Percentiles rank a stretch among this genome's conserved stretches.
Evolutionary conservation across 2,113 vertebrate species (phyloP).

Genomic region (Lagopus muta): DNA sequence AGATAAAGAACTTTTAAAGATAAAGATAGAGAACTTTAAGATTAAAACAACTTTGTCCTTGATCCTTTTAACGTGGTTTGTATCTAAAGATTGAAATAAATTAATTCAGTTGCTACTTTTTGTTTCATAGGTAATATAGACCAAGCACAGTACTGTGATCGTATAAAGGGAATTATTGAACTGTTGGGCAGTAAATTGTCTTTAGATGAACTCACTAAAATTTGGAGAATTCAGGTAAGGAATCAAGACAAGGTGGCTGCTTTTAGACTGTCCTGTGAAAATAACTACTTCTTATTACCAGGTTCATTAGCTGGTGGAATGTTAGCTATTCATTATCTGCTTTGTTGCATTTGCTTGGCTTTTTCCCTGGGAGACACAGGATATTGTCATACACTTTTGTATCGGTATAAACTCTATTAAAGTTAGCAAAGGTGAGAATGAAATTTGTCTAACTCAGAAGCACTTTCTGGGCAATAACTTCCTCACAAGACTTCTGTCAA

Average conservation of each 20-base stretch:
- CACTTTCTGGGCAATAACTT: neutral
- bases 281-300: neutral
- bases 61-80: neutral
- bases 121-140: slow-evolving; percentile 93
- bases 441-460: neutral
- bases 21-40: neutral
- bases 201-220: slow-evolving; percentile 96
- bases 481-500: neutral
- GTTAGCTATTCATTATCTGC: neutral
- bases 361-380: neutral
- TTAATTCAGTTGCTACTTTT: neutral
- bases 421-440: too few relatives aligned
- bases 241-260: neutral
- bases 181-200: slow-evolving; percentile 97
- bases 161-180: slow-evolving; percentile 99
- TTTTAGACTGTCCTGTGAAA: neutral
- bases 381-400: neutral
- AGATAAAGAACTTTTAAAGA: neutral
- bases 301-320: neutral
- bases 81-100: neutral
- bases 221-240: slow-evolving; percentile 98
- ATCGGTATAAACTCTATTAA: neutral
- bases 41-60: neutral
- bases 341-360: neutral
- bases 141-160: slow-evolving; percentile 98